Conservation (phyloP, 2,797 vertebrate species). For the Gymnothorax javanicus region DNA sequence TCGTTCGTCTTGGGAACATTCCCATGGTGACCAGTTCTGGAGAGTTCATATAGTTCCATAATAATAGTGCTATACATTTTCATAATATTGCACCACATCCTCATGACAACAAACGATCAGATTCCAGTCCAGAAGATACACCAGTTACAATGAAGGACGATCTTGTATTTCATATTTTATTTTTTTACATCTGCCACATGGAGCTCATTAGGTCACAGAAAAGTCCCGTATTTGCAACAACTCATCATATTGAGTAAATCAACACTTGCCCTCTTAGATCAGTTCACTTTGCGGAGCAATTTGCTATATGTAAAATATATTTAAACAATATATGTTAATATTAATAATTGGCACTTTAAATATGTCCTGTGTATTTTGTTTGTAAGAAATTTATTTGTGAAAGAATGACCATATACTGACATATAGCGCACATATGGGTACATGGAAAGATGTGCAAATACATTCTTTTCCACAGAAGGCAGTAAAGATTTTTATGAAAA, state of each 20-base stretch:
- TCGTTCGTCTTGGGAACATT: background rate
- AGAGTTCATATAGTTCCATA: background rate
- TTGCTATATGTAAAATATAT: background rate
- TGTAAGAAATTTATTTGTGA: no score
- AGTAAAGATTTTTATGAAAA: no score
- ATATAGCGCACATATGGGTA: no score
- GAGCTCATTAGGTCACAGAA: background rate
- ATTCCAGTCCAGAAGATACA: background rate
- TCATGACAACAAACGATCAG: background rate
- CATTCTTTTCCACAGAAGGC: no score
- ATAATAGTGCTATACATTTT: background rate
- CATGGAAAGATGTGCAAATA: no score
- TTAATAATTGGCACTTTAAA: no score
- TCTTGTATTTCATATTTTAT: background rate
- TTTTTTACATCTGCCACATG: background rate
- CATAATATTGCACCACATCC: background rate
- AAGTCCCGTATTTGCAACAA: conserved; percentile 20
- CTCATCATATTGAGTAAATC: conserved; percentile 28
- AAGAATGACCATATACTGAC: no score
- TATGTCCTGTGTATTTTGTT: no score
- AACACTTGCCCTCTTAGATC: conserved; percentile 23
- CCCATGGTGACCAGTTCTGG: background rate
- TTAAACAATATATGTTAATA: no score
- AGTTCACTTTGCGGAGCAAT: background rate
- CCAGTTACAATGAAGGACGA: background rate